Evolutionary conservation across 2,888 invertebrate genomes (phyloP).

Genomic region (Resseliella maxima): DNA sequence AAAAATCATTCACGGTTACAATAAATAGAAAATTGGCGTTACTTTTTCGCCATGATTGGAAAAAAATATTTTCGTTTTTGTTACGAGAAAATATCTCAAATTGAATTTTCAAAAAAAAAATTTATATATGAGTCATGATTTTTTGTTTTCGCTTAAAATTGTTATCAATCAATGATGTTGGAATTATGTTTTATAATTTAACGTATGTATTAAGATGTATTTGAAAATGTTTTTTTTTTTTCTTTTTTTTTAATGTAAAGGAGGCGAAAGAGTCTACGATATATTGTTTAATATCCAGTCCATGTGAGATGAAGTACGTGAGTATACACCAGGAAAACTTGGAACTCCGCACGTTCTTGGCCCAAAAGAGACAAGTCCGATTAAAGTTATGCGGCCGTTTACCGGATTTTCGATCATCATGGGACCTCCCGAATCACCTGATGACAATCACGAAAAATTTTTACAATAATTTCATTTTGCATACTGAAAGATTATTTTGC

Average conservation of each 20-base stretch:
- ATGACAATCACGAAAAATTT: background rate
- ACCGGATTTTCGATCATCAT: conserved; percentile 63
- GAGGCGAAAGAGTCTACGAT: no score
- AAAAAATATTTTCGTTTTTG: background rate
- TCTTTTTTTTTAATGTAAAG: no score
- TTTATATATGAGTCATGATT: background rate
- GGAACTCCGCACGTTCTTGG: conserved; percentile 65
- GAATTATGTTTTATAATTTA: no score
- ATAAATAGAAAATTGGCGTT: background rate
- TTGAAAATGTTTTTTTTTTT: no score
- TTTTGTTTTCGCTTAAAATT: background rate
- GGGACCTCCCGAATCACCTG: conserved; percentile 67
- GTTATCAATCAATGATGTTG: no score
- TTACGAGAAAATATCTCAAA: background rate
- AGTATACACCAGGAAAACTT: conserved; percentile 67
- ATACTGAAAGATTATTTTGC: no score
- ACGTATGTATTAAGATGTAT: no score
- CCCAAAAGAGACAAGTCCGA: conserved; percentile 66
- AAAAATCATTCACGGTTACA: background rate
- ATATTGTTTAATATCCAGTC: conserved; percentile 66
- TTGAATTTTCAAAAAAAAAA: background rate
- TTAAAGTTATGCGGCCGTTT: conserved; percentile 61
- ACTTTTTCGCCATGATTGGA: background rate
- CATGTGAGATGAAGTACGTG: conserved; percentile 65
- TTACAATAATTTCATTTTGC: no score